Conservation (phyloP, 2,888 invertebrate species). For the Cheilosia grossa region DNA sequence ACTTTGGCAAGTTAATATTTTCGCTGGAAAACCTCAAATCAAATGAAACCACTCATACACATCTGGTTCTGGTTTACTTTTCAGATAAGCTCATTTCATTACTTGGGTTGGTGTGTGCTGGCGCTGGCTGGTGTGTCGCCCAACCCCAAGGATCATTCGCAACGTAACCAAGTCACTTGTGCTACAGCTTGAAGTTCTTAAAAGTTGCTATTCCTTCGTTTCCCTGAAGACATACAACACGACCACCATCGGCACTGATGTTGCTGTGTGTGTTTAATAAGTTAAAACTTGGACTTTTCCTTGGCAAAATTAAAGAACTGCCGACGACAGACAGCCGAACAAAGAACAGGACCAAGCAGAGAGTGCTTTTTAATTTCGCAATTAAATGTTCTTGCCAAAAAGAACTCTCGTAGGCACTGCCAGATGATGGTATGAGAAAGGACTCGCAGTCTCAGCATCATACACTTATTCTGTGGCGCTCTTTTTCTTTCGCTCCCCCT, state of each 20-base stretch:
- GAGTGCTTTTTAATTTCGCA: conserved; percentile 72
- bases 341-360: conserved; percentile 11
- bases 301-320: conserved; percentile 14
- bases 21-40: conserved; percentile 61
- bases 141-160: conserved; percentile 44
- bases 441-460: conserved; percentile 24
- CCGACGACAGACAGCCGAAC: neutral
- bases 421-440: conserved; percentile 18
- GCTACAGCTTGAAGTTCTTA: conserved; percentile 33
- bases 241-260: neutral
- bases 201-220: conserved; percentile 23
- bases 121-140: too few species aligned
- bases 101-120: neutral
- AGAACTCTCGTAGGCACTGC: conserved; percentile 7
- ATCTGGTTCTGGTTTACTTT: conserved; percentile 68
- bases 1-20: conserved; percentile 61
- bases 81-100: conserved; percentile 52
- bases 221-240: conserved; percentile 44
- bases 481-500: neutral
- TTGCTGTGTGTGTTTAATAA: conserved; percentile 52
- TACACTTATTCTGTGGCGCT: conserved; percentile 60
- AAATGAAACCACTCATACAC: conserved; percentile 63
- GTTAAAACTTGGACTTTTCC: conserved; percentile 54
- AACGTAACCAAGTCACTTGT: conserved; percentile 43
- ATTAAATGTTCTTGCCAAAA: conserved; percentile 64